phyloP scores from a whole-genome alignment of 92 coral and sea anemone species.

The Heliopora coerulea region DNA sequence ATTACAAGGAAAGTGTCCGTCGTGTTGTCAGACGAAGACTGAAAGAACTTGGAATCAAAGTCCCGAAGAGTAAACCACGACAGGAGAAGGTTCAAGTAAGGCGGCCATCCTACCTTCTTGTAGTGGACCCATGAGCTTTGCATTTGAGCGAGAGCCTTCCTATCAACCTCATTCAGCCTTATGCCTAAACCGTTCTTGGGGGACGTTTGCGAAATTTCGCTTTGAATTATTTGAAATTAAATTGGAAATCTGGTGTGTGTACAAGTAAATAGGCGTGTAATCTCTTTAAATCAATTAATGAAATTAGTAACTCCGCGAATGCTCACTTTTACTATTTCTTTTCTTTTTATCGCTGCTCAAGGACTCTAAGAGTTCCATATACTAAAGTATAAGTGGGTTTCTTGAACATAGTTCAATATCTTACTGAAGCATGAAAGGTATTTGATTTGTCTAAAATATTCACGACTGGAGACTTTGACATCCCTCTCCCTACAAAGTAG shows the following conservation, averaged over 20 bases:
- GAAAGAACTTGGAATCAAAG: slow-evolving; percentile 89
- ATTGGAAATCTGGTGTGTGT: too few relatives aligned
- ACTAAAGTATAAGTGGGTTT: neutral
- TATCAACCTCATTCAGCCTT: neutral
- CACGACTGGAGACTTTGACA: neutral
- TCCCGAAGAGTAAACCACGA: slow-evolving; percentile 72
- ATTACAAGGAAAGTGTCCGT: slow-evolving; percentile 90
- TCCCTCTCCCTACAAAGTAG: too few relatives aligned
- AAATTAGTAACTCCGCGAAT: neutral
- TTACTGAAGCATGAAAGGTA: neutral
- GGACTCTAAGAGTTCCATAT: neutral
- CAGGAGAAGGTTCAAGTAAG: slow-evolving; percentile 55
- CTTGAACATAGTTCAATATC: neutral
- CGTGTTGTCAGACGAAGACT: slow-evolving; percentile 80
- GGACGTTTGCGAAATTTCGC: too few relatives aligned
- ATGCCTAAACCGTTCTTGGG: too few relatives aligned
- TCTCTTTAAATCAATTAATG: neutral
- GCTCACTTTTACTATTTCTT: neutral
- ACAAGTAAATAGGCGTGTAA: too few relatives aligned
- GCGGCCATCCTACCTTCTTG: neutral
- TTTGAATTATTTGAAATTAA: too few relatives aligned
- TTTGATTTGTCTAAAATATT: neutral
- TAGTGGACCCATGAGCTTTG: neutral
- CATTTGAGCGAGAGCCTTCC: neutral
- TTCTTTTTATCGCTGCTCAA: neutral